Base-by-base conservation (phyloP, 2,113 vertebrate genomes). In the Cavia porcellus region DNA sequence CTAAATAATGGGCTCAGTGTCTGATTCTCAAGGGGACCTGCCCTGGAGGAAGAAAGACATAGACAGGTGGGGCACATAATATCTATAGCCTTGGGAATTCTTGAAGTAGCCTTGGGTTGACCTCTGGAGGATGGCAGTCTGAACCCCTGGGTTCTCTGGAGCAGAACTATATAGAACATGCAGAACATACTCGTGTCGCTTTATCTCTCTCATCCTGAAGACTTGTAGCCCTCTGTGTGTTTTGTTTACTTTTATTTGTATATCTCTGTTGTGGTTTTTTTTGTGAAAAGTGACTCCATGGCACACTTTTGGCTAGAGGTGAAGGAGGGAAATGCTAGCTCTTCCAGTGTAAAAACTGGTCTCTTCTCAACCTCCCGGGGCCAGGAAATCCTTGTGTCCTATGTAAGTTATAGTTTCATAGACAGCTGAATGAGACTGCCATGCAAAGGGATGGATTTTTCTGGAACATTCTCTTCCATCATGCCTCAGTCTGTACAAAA, bases 231-330 rank as follows among this genome's bases (percentile, higher is more conserved):
- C 82, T 90, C 52, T 93, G 38, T 82, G 82, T 61, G 50, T 77
- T 94, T 95, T 79, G 7, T 93, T 92, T 93, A 30, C 42, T 38
- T 90, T 64, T 52, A 30, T 55, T 68, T 86, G 47, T 86, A 74
- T 86, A n/a, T 72, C 17, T 32, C 47, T 90, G 28, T 10, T 42
- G 14, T 59, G 30, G n/a, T n/a, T 52, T 30, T 94, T 90, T 14
- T 59, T 89, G 7, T 45, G n/a, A 64, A 96, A 68, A 59, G 3
- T 1, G 13, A 30, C 15, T 64, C n/a, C n/a, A 19, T 15, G 30
- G 30, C 74, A 25, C 42, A 47, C 22, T 68, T 84, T 84, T 64
- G 0, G 17, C 47, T 77, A 47, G 35, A 75, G 83, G n/a, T 38
- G 32, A 92, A 62, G 13, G 52, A 47, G 84, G 82, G 30, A 61